These are phyloP conservation scores for Hemibagrus guttatus DNA, from an alignment of 2,797 vertebrate species.

Conservation along the genomic window DNA sequence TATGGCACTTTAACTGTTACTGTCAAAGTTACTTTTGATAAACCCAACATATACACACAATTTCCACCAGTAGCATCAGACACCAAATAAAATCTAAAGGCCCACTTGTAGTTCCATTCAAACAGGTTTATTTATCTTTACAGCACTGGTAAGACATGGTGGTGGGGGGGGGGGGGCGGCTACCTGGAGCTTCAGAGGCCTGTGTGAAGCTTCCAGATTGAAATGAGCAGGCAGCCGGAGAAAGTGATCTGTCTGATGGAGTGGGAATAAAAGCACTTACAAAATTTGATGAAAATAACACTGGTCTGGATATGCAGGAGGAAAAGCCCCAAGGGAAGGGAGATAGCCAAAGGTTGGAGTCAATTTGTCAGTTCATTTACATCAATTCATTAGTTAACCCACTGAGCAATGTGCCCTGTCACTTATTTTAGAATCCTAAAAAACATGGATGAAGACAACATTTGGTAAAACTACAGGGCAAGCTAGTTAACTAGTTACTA, in stretches of 20 bases:
- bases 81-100: too few relatives aligned
- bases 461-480: neutral
- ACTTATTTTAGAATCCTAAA: neutral
- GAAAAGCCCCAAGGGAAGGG: slow-evolving; percentile 28
- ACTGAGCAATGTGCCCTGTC: neutral
- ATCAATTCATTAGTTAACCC: neutral
- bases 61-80: too few relatives aligned
- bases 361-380: too few relatives aligned
- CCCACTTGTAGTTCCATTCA: too few relatives aligned
- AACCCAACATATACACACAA: too few relatives aligned
- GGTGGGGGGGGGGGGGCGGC: too few relatives aligned
- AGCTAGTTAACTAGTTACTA: neutral
- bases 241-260: slow-evolving; percentile 31
- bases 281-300: slow-evolving; percentile 25
- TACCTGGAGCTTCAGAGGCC: slow-evolving; percentile 45
- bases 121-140: too few relatives aligned
- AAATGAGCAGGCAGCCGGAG: slow-evolving; percentile 37
- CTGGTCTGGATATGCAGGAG: slow-evolving; percentile 35
- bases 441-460: neutral
- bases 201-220: slow-evolving; percentile 42
- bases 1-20: too few relatives aligned
- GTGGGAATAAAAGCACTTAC: slow-evolving; percentile 30
- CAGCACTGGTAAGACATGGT: too few relatives aligned
- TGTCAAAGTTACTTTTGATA: too few relatives aligned
- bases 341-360: neutral